Conservation (phyloP, 2,797 vertebrate species). For the Rhabdomys pumilio region DNA sequence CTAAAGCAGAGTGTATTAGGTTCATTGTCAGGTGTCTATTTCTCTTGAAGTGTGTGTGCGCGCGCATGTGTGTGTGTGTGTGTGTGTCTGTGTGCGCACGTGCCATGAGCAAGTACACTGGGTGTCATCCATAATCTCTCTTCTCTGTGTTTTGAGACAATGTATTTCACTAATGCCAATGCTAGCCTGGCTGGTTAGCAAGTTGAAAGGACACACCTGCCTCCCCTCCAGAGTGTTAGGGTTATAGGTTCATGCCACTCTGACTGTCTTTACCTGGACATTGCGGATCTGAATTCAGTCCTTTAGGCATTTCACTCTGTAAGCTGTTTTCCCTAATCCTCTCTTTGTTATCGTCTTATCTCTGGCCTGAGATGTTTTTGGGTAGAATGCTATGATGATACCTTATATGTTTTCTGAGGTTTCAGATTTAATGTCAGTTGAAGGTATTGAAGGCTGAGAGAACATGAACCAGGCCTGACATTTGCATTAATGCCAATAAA, state of each 20-base stretch:
- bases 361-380: background rate
- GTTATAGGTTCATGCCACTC: no score
- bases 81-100: no score
- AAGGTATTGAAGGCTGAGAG: background rate
- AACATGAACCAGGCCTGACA: background rate
- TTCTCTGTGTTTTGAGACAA: background rate
- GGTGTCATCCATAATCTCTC: background rate
- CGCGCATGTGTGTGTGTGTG: background rate
- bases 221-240: background rate
- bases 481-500: background rate
- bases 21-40: background rate
- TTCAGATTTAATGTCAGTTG: background rate
- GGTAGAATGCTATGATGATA: background rate
- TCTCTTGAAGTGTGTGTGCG: background rate
- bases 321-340: no score
- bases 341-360: background rate
- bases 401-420: background rate
- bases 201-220: background rate
- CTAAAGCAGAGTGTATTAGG: background rate
- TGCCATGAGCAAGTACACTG: background rate
- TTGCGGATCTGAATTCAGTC: background rate
- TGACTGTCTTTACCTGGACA: no score
- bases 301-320: background rate
- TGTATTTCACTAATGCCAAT: background rate
- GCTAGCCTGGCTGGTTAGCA: background rate